Evolutionary conservation across 2,113 vertebrate genomes (phyloP).

Genomic region (Pseudolaguvia tuberculata): DNA sequence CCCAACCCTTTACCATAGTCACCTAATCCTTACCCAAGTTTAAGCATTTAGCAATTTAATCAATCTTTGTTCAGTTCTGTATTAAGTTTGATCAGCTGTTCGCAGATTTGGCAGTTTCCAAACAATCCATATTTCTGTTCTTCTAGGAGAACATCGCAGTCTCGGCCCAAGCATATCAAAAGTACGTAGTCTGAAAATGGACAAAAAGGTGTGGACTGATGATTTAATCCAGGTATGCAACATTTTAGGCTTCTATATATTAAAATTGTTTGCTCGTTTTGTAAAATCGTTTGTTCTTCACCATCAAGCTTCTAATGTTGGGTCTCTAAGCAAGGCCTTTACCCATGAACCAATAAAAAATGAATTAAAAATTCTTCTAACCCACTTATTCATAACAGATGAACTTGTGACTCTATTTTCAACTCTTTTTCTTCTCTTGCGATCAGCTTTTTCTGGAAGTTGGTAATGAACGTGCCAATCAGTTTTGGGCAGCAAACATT

Average conservation of each 20-base stretch:
- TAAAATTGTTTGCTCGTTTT: background rate
- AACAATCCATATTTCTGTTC: background rate
- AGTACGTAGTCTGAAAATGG: conserved; percentile 95
- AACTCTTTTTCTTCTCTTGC: background rate
- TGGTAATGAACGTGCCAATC: conserved; percentile 78
- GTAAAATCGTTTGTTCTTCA: background rate
- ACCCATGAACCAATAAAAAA: no score
- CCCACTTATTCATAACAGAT: no score
- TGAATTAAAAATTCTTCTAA: no score
- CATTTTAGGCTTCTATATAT: background rate
- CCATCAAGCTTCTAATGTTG: no score
- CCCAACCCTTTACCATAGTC: no score
- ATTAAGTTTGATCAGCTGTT: no score
- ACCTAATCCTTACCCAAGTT: no score
- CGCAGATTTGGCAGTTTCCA: no score
- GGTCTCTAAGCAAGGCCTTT: no score
- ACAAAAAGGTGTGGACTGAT: conserved; percentile 91
- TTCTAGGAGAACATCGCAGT: conserved; percentile 82
- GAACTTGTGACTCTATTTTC: no score
- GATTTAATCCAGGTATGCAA: conserved; percentile 82
- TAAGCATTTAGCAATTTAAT: no score
- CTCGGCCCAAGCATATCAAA: conserved; percentile 85
- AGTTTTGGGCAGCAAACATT: conserved; percentile 90
- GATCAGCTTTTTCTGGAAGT: conserved; percentile 79
- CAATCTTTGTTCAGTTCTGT: no score